Evolutionary conservation across 2,888 invertebrate genomes (phyloP), one percentile per base, ranked within the genome.

Genomic region (Callosobruchus maculatus): DNA sequence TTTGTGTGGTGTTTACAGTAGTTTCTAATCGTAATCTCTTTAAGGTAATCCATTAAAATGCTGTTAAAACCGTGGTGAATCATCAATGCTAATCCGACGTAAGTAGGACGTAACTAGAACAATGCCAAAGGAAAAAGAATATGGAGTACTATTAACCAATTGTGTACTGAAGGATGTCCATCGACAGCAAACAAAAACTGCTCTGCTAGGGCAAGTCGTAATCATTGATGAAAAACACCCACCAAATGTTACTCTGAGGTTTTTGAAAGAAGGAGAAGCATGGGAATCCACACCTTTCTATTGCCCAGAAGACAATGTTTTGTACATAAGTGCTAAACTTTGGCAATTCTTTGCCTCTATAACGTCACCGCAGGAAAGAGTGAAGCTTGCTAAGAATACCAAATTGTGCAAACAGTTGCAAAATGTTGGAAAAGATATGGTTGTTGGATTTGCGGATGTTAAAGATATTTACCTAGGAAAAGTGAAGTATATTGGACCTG

Each of bases 341-440:
- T 90, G 89, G 89, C 88, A 88, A 67, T 89, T 86, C 82, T 83
- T 91, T 68, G 87, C 88, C 71, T 87, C 90, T 20, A 88, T 91
- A 74, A 80, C 83, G 21, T 88, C 88, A 71, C 89, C 89, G 3
- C 86, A 88, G 77, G 89, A 90, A 73, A 86, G 90, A 76, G 85
- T 90, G 0, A 86, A 86, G 66, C 83, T 91, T 31, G 88, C 89
- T 20, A 85, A 83, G 76, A 87, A 89, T 79, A 81, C 81, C 68
- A 82, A 83, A 67, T 83, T 88, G 70, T 89, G 89, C 77, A 86
- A 88, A 69, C 87, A 88, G 79, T 82, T 90, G 22, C 22, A 85
- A 81, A 78, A 85, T 80, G 79, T 89, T 22, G 75, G 81, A 67
- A 81, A 80, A 70, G 86, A 88, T 66, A 83, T 84, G 76, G 85